Percentiles rank a stretch among this genome's conserved stretches.
Evolutionary conservation across 1,140 invertebrate genomes (phyloP).

Genomic region (Tetramorium parvispinum): DNA sequence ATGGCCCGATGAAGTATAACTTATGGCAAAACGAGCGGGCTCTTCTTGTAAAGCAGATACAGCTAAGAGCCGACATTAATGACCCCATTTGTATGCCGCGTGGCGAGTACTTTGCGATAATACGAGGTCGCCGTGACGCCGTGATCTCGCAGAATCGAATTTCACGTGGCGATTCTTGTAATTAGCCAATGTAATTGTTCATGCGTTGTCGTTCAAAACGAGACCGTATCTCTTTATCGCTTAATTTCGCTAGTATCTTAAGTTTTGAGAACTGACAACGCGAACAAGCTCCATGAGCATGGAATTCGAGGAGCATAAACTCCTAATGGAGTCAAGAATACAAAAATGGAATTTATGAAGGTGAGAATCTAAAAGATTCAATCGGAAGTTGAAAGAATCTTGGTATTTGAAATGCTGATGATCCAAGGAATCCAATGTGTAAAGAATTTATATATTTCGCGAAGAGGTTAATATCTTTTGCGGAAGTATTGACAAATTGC

Average conservation of each 20-base stretch:
- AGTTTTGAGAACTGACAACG: neutral
- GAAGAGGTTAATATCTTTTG: neutral
- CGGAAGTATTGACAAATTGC: constrained; percentile 45
- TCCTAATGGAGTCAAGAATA: constrained; percentile 10
- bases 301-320: neutral
- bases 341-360: constrained; percentile 2
- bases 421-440: constrained; percentile 11
- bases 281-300: neutral
- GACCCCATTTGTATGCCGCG: constrained; percentile 46
- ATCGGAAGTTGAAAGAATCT: neutral
- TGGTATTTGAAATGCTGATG: neutral
- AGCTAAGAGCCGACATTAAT: constrained; percentile 56
- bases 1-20: constrained; percentile 30
- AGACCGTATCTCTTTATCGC: neutral
- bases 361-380: neutral
- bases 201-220: neutral
- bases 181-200: neutral
- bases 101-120: constrained; percentile 26
- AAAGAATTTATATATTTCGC: constrained; percentile 1
- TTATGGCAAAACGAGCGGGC: constrained; percentile 37
- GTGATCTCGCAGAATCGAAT: constrained; percentile 5
- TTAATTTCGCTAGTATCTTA: neutral
- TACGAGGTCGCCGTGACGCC: constrained; percentile 14
- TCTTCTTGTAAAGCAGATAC: constrained; percentile 52
- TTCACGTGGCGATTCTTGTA: neutral